Percentiles rank a stretch among this genome's conserved stretches.
phyloP scores from a whole-genome alignment of 2,113 vertebrate species.

The Percopsis transmontana region DNA sequence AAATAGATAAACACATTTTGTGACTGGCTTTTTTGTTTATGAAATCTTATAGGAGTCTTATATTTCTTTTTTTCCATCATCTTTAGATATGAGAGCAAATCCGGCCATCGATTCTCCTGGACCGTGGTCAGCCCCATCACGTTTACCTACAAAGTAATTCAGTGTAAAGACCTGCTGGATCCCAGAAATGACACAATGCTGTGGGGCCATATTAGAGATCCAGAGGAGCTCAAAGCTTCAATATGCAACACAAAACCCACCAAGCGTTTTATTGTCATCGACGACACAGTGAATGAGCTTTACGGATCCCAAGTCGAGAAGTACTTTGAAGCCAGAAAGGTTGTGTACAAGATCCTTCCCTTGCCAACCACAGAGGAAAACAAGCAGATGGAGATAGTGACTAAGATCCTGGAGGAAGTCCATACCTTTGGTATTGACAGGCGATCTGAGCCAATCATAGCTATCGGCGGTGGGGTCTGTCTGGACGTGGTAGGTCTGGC shows the following conservation, averaged over 20 bases:
- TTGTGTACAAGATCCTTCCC: slow-evolving; percentile 77
- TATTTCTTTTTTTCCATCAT: slow-evolving; percentile 11
- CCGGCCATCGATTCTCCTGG: slow-evolving; percentile 71
- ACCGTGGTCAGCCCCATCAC: slow-evolving; percentile 77
- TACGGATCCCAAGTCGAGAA: slow-evolving; percentile 72
- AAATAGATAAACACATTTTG: too few relatives aligned
- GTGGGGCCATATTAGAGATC: slow-evolving; percentile 73
- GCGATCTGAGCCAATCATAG: slow-evolving; percentile 80
- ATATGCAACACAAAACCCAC: slow-evolving; percentile 45
- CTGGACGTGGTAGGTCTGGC: slow-evolving; percentile 83
- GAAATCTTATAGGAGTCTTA: background rate
- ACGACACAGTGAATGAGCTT: slow-evolving; percentile 73
- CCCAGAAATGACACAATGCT: slow-evolving; percentile 75
- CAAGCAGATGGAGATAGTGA: slow-evolving; percentile 81
- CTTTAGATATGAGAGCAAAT: slow-evolving; percentile 70
- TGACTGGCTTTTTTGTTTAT: too few relatives aligned
- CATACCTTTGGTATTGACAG: slow-evolving; percentile 81
- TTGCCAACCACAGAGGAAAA: slow-evolving; percentile 82
- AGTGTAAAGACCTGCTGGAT: slow-evolving; percentile 75
- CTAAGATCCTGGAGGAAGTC: slow-evolving; percentile 81
- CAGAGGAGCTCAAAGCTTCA: slow-evolving; percentile 51
- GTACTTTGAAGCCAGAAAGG: slow-evolving; percentile 77
- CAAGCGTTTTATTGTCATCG: slow-evolving; percentile 80
- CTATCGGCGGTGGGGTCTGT: slow-evolving; percentile 82
- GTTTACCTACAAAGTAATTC: slow-evolving; percentile 80